phyloP scores from a whole-genome alignment of 2,888 invertebrate genomes.

The Eueremaeus valkanovi region DNA sequence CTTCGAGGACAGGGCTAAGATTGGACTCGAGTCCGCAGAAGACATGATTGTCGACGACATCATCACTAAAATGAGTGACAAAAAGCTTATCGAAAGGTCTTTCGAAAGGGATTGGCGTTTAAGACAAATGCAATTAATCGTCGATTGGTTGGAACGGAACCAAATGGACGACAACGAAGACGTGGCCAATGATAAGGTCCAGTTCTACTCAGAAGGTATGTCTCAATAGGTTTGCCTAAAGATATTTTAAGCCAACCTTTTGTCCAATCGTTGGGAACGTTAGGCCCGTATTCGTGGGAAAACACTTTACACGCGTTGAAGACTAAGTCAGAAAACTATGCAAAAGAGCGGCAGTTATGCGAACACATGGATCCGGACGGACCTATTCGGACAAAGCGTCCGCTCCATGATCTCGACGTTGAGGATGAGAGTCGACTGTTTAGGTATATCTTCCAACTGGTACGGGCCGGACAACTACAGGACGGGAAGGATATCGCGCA shows the following conservation, averaged over 20 bases:
- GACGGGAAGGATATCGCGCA: conserved; percentile 71
- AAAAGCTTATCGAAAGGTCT: conserved; percentile 59
- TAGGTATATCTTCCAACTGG: conserved; percentile 65
- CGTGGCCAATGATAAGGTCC: conserved; percentile 56
- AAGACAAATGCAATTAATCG: conserved; percentile 66
- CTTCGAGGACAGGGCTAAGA: conserved; percentile 70
- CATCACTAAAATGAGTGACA: conserved; percentile 58
- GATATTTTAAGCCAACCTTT: background rate
- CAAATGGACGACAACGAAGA: conserved; percentile 60
- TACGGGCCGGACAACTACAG: conserved; percentile 79
- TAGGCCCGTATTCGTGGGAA: conserved; percentile 58
- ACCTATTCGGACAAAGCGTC: conserved; percentile 68
- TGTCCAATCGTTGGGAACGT: conserved; percentile 14
- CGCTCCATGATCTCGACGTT: conserved; percentile 77
- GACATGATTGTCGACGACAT: conserved; percentile 38
- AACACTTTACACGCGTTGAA: conserved; percentile 75
- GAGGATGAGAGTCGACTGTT: conserved; percentile 68
- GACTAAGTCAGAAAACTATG: conserved; percentile 36
- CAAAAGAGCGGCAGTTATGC: conserved; percentile 58
- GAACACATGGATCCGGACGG: conserved; percentile 84
- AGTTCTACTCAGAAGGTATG: conserved; percentile 71
- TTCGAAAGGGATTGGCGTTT: conserved; percentile 60
- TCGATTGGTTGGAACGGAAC: conserved; percentile 87
- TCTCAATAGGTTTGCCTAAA: too few relatives aligned
- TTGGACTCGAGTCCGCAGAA: conserved; percentile 48